Evolutionary conservation across 2,888 invertebrate species (phyloP).

Genomic region (Theretra japonica): DNA sequence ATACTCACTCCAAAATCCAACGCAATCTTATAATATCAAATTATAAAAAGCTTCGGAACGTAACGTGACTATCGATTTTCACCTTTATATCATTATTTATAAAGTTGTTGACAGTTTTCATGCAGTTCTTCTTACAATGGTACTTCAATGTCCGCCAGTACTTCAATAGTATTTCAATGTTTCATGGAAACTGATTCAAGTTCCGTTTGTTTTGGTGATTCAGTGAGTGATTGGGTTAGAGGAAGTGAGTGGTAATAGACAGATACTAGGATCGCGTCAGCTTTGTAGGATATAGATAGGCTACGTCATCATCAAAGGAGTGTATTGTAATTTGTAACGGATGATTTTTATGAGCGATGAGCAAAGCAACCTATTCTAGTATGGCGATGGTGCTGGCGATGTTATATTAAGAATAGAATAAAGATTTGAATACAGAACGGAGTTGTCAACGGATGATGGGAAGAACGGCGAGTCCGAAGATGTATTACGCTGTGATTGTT

Average conservation of each 20-base stretch:
- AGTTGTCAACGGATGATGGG: no score
- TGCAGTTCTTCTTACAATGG: not conserved
- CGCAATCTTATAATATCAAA: no score
- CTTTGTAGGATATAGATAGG: no score
- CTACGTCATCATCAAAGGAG: no score
- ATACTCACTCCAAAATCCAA: not conserved
- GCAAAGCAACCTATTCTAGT: no score
- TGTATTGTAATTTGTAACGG: no score
- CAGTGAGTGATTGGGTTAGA: not conserved
- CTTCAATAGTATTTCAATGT: not conserved
- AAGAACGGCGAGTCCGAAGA: no score
- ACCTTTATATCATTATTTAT: not conserved
- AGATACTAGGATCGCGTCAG: not conserved
- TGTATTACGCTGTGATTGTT: no score
- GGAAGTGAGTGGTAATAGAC: not conserved
- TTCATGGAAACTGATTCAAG: slow-evolving; percentile 15
- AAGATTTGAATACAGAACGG: no score
- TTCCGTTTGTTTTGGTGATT: slow-evolving; percentile 25
- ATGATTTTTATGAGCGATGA: no score
- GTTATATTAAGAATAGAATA: no score
- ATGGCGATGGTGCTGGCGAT: no score
- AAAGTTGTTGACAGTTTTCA: not conserved
- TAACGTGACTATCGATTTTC: not conserved
- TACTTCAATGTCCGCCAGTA: not conserved
- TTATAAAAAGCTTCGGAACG: not conserved